A percentile compares a stretch with the other conserved stretches of the same genome.
Conservation (phyloP, 1,140 invertebrate genomes). For the Dysdera silvatica region DNA sequence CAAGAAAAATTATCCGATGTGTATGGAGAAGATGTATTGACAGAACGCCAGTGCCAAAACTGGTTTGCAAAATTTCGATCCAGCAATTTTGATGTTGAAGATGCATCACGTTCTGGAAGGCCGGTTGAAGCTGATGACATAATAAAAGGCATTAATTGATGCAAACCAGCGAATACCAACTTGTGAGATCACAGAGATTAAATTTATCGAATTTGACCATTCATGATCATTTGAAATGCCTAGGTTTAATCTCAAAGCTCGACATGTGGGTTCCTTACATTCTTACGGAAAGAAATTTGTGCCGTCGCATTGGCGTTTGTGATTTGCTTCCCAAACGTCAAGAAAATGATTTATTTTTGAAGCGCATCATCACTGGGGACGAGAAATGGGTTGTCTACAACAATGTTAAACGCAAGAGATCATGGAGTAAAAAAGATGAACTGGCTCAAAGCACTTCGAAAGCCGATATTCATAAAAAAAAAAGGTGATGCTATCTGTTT, state of each 20-base stretch:
- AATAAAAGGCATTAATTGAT: neutral
- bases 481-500: neutral
- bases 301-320: neutral
- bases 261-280: neutral
- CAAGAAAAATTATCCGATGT: constrained; percentile 5
- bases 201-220: neutral
- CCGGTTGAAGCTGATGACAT: constrained; percentile 1
- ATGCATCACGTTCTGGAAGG: neutral
- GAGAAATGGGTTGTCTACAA: neutral
- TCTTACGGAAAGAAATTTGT: neutral
- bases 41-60: neutral
- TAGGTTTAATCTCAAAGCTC: neutral
- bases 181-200: neutral
- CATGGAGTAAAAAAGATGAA: neutral
- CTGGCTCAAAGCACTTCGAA: neutral
- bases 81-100: neutral
- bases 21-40: neutral
- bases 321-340: constrained; percentile 1
- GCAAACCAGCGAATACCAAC: neutral
- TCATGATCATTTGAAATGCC: neutral
- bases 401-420: neutral
- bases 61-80: constrained; percentile 3
- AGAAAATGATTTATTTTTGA: neutral
- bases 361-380: neutral
- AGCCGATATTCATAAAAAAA: neutral